phyloP scores from a whole-genome alignment of 2,888 invertebrate genomes.

The Halictus ligatus region DNA sequence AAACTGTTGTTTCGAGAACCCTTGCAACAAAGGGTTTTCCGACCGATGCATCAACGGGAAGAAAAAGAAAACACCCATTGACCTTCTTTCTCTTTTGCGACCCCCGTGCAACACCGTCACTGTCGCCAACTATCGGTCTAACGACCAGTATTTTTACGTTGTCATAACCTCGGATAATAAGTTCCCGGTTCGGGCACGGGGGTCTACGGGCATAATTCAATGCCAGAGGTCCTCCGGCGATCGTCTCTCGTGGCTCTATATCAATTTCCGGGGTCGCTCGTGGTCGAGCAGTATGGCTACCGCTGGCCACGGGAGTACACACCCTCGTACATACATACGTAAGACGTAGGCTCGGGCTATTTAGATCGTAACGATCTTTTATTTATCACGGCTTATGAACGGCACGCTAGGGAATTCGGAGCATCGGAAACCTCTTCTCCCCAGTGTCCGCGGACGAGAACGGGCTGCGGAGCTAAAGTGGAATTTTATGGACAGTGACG shows the following conservation, averaged over 20 bases:
- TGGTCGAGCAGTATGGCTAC: neutral
- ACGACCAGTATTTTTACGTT: conserved; percentile 75
- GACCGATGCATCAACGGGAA: neutral
- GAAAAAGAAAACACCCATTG: conserved; percentile 38
- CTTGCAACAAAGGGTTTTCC: conserved; percentile 1
- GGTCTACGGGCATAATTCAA: conserved; percentile 79
- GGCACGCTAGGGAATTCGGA: conserved; percentile 73
- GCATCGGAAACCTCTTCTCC: conserved; percentile 45
- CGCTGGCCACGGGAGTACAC: neutral
- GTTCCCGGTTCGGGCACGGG: conserved; percentile 71
- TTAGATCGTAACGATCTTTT: conserved; percentile 79
- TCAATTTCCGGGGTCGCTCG: conserved; percentile 77
- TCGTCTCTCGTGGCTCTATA: conserved; percentile 78
- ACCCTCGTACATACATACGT: conserved; percentile 73
- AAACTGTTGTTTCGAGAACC: conserved; percentile 9
- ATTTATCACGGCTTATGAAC: conserved; percentile 79
- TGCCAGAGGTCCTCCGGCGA: conserved; percentile 66
- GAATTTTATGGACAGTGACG: neutral
- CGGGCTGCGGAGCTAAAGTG: conserved; percentile 13
- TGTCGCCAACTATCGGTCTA: conserved; percentile 58
- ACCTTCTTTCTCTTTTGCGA: conserved; percentile 17
- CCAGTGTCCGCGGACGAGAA: conserved; percentile 58
- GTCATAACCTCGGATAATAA: conserved; percentile 78
- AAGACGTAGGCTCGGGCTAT: conserved; percentile 66
- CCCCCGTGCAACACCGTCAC: conserved; percentile 11